Evolutionary conservation across 2,113 vertebrate genomes (phyloP).

Genomic region (Marcusenius ussheri): DNA sequence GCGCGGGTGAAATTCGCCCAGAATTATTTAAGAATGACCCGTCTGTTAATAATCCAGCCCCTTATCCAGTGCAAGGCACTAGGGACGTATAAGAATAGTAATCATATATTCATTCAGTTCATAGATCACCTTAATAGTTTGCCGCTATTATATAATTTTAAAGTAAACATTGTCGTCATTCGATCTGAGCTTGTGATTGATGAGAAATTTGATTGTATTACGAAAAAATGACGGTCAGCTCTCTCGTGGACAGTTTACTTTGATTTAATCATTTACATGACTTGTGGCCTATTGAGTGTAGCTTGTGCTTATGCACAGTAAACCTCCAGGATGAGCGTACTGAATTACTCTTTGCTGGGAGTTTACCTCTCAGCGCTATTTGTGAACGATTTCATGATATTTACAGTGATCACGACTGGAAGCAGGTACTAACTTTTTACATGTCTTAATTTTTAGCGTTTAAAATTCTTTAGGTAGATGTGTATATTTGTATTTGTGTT

Average conservation of each 20-base stretch:
- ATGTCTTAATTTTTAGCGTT: background rate
- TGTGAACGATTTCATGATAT: background rate
- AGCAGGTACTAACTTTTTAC: conserved; percentile 38
- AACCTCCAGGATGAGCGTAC: conserved; percentile 33
- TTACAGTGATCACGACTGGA: conserved; percentile 27
- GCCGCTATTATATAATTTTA: background rate
- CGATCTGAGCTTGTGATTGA: background rate
- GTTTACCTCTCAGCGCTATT: conserved; percentile 32
- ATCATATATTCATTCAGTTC: background rate
- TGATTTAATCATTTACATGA: conserved; percentile 58
- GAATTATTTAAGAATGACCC: background rate
- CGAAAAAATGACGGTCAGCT: conserved; percentile 13
- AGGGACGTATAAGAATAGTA: background rate
- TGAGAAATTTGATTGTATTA: background rate
- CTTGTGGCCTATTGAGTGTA: conserved; percentile 2
- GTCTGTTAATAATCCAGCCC: background rate
- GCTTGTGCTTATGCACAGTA: conserved; percentile 10
- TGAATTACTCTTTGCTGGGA: conserved; percentile 25
- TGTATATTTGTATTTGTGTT: background rate
- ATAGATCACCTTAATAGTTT: background rate
- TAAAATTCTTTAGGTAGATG: background rate
- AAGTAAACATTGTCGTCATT: background rate
- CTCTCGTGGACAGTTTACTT: conserved; percentile 39
- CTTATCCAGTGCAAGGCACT: background rate
- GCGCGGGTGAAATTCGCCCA: background rate